Evolutionary conservation across 2,888 invertebrate genomes (phyloP).

Genomic region (Rotaria socialis): DNA sequence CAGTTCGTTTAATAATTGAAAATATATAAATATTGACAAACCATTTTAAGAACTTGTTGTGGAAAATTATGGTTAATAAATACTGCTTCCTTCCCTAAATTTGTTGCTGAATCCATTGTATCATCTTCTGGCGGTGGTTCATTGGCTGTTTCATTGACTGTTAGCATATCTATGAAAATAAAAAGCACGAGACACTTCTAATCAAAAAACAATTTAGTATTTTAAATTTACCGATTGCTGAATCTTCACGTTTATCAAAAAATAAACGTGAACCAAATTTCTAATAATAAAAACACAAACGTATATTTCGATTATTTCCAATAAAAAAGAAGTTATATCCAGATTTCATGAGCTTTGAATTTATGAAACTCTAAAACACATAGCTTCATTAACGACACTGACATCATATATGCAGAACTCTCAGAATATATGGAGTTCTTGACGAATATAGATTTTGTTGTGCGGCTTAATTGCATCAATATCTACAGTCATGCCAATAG

Average conservation of each 20-base stretch:
- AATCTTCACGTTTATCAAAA: constrained; percentile 94
- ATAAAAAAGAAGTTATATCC: too few species aligned
- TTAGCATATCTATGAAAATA: constrained; percentile 70
- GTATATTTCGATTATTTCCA: too few species aligned
- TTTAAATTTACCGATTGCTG: constrained; percentile 72
- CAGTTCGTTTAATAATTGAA: too few species aligned
- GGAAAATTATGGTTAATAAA: constrained; percentile 99
- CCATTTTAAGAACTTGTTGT: constrained; percentile 73
- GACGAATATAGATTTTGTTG: too few species aligned
- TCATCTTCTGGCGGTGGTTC: constrained; percentile 95
- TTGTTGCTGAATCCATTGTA: constrained; percentile 88
- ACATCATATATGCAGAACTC: too few species aligned
- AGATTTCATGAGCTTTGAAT: too few species aligned
- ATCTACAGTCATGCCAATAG: too few species aligned
- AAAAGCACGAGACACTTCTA: not conserved
- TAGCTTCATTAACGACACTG: too few species aligned
- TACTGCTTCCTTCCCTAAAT: constrained; percentile 91
- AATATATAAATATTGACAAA: too few species aligned
- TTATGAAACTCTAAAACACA: not conserved
- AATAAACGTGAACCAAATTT: constrained; percentile 69
- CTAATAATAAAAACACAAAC: constrained; percentile 49
- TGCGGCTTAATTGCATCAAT: too few species aligned
- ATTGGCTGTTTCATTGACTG: constrained; percentile 94
- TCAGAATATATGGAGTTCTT: too few species aligned
- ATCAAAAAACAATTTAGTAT: not conserved